phyloP scores from a whole-genome alignment of 2,797 vertebrate genomes.

The Manis javanica region DNA sequence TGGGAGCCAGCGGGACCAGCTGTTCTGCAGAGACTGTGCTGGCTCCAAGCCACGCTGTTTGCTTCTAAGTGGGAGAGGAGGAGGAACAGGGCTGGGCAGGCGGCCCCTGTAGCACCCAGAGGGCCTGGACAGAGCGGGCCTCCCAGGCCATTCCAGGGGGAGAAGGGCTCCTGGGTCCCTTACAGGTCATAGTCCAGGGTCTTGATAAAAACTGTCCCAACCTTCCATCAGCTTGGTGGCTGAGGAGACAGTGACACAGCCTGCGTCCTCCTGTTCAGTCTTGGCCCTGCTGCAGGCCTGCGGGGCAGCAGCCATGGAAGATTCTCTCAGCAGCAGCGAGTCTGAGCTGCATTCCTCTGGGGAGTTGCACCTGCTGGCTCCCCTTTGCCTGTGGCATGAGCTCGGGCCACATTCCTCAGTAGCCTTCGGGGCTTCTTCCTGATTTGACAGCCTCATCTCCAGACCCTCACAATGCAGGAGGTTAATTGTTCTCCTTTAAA shows the following conservation, averaged over 20 bases:
- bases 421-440: neutral
- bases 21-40: neutral
- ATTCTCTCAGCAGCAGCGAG: no score
- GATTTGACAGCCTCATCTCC: neutral
- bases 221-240: neutral
- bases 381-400: fast-evolving
- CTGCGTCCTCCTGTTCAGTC: neutral
- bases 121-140: neutral
- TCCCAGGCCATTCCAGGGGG: neutral
- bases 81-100: neutral
- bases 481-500: neutral
- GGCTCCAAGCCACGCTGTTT: neutral
- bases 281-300: neutral
- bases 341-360: no score
- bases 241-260: neutral
- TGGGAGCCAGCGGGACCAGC: neutral
- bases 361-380: neutral
- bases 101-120: neutral
- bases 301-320: neutral
- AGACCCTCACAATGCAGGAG: neutral
- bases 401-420: neutral
- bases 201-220: neutral
- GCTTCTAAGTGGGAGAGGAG: neutral
- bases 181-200: neutral
- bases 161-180: neutral